Base-by-base conservation (phyloP, 2,113 vertebrate species). In the Bolborhynchus lineola region DNA sequence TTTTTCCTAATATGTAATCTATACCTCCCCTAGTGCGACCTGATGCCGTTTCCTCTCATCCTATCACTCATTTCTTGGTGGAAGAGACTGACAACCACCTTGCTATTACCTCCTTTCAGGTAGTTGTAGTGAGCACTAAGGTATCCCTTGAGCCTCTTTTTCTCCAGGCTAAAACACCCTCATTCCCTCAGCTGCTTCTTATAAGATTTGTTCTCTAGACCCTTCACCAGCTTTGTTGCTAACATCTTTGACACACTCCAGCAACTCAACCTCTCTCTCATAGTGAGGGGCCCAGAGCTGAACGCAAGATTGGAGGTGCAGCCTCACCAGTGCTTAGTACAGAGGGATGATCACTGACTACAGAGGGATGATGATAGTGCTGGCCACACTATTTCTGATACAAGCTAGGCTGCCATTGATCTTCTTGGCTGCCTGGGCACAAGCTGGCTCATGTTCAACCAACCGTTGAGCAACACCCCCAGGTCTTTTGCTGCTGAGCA, bases 301-400 rank as follows among this genome's bases (percentile, higher is more conserved):
- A 52, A 6, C 17, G 18, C 11, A 50, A 15, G 6, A 37, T 16
- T 53, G 0, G 0, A 65, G 23, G 3, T n/a, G 13, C 44, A 31
- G 19, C 23, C 44, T 72, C 59, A 67, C 3, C 50, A 39, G 11
- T 57, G 39, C 31, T 21, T 16, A 44, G 16, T 19, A 44, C 19
- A 60, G 28, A 28, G 16, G 16, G 6, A 16, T 9, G 20, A 16
- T 46, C 33, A n/a, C 31, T 21, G 23, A 44, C 21, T 19, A 39
- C 23, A 52, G 33, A 24, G 24, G 13, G 6, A 13, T 9, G 25
- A 14, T 52, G 55, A n/a, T 21, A 57, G 55, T 5, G 16, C 50
- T 52, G n/a, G 44, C 23, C 24, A n/a, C 37, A 39, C 9, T 44
- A 11, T 60, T 65, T 7, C 59, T 67, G 28, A 15, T n/a, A 29